These are phyloP conservation scores for Scarus forsteni DNA, from an alignment of 2,797 vertebrate genomes.

Conservation along the genomic window DNA sequence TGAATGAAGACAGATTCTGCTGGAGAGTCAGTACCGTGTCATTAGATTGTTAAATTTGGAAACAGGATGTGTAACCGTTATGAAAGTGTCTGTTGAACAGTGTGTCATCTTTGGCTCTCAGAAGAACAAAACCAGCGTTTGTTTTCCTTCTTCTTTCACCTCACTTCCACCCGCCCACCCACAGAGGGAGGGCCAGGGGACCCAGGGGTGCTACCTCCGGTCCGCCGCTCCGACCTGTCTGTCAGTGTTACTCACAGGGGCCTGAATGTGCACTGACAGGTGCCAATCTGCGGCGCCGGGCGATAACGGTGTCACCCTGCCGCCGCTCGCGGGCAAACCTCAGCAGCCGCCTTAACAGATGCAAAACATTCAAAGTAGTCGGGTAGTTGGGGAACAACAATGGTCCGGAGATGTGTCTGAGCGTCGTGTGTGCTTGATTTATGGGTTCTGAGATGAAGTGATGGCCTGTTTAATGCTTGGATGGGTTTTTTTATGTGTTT, in stretches of 20 bases:
- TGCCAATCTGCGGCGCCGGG: conserved; percentile 71
- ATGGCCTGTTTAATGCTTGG: conserved; percentile 59
- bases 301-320: conserved; percentile 61
- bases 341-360: conserved; percentile 66
- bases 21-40: too few relatives aligned
- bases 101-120: not conserved
- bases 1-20: too few relatives aligned
- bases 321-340: conserved; percentile 52
- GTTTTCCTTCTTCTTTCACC: conserved; percentile 58
- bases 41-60: too few relatives aligned
- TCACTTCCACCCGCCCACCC: conserved; percentile 27
- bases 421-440: conserved; percentile 64
- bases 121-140: conserved; percentile 9
- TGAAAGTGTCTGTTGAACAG: not conserved
- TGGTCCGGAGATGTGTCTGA: conserved; percentile 37
- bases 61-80: not conserved
- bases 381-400: conserved; percentile 52
- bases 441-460: conserved; percentile 59
- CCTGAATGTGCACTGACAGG: conserved; percentile 74
- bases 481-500: conserved; percentile 31
- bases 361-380: conserved; percentile 53
- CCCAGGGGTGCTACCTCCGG: conserved; percentile 72
- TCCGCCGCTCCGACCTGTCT: conserved; percentile 68
- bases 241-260: conserved; percentile 70
- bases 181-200: conserved; percentile 37